Evolutionary conservation across 2,797 vertebrate species (phyloP).

Genomic region (Hemitrygon akajei): DNA sequence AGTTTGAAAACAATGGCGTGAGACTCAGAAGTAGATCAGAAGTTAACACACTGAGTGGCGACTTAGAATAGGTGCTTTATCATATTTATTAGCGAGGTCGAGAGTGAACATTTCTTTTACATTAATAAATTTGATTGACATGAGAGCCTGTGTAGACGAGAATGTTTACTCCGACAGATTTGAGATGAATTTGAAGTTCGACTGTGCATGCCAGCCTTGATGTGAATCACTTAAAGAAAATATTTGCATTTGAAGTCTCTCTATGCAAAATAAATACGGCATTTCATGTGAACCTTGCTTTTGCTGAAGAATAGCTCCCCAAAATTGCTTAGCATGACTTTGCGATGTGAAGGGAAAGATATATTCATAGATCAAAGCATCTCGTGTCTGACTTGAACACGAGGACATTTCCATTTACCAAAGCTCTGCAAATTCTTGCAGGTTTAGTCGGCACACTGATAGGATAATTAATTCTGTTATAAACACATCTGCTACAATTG

Average conservation of each 20-base stretch:
- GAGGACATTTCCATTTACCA: not conserved
- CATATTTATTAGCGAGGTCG: not conserved
- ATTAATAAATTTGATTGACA: conserved; percentile 21
- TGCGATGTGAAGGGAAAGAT: not conserved
- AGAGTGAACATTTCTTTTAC: not conserved
- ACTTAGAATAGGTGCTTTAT: not conserved
- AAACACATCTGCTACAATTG: not conserved
- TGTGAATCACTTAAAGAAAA: conserved; percentile 28
- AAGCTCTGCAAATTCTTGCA: not conserved
- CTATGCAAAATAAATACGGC: conserved; percentile 29
- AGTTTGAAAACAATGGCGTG: not conserved
- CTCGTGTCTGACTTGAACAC: not conserved
- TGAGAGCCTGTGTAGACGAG: not conserved
- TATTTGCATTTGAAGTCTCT: conserved; percentile 21
- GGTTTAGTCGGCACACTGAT: not conserved
- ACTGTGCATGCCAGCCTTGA: not conserved
- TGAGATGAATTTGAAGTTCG: conserved; percentile 14
- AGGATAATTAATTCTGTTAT: conserved; percentile 26
- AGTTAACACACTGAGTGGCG: not conserved
- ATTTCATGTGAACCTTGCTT: not conserved
- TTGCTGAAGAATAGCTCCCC: conserved; percentile 6
- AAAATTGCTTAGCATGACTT: not conserved
- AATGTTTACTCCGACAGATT: not conserved
- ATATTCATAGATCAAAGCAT: conserved; percentile 15
- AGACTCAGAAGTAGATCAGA: not conserved